phyloP scores from a whole-genome alignment of 2,113 vertebrate genomes.

The Meleagris gallopavo region DNA sequence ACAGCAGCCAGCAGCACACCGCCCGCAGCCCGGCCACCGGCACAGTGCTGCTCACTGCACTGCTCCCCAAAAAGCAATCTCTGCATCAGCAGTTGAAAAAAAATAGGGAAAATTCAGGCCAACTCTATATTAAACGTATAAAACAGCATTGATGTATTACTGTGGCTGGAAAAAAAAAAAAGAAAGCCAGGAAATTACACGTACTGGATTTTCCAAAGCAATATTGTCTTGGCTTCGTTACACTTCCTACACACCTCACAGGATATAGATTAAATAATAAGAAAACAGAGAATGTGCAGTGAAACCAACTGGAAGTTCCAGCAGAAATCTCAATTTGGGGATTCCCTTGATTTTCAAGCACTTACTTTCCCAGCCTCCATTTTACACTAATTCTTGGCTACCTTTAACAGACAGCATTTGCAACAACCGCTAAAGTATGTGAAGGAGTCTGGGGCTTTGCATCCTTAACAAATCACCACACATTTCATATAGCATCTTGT shows the following conservation, averaged over 20 bases:
- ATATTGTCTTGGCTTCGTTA: slow-evolving; percentile 33
- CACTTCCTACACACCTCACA: slow-evolving; percentile 17
- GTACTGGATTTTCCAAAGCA: slow-evolving; percentile 6
- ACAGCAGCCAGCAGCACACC: not conserved
- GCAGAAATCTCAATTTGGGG: slow-evolving; percentile 15
- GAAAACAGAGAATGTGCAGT: not conserved
- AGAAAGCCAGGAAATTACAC: slow-evolving; percentile 60
- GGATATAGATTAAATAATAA: slow-evolving; percentile 37
- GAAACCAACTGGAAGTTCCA: not conserved
- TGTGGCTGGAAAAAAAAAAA: not conserved
- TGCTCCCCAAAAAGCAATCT: not conserved
- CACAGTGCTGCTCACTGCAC: not conserved
- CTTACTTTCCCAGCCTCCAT: not conserved
- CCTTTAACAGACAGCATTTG: not conserved
- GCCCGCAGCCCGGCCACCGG: not conserved
- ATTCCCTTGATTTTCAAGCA: slow-evolving; percentile 19
- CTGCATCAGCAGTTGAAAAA: not conserved
- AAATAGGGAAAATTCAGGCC: not conserved
- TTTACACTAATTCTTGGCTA: not conserved
- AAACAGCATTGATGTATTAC: not conserved
- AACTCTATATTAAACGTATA: slow-evolving; percentile 39
- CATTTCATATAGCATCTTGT: not conserved
- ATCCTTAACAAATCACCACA: not conserved
- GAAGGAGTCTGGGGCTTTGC: not conserved
- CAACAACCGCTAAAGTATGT: not conserved